Evolutionary conservation across 2,888 invertebrate genomes (phyloP), one percentile per base, ranked within the genome.

Genomic region (Strigamia maritima): DNA sequence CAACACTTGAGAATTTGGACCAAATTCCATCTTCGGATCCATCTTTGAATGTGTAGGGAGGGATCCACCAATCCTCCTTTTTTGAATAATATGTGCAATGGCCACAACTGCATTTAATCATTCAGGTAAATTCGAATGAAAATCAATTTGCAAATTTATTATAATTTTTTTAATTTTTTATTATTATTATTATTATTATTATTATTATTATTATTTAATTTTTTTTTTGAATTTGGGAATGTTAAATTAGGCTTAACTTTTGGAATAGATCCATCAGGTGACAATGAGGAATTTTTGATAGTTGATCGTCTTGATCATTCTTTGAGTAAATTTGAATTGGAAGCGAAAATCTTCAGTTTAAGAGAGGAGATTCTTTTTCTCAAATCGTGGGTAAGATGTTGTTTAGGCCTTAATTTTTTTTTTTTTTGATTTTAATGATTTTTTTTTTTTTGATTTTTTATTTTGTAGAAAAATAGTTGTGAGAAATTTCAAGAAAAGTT

Each of bases 401-500:
- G n/a, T n/a, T 31, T 31, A 31, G 31, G 31, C 31, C 6, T 31
- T 4, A 31, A 31, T 31, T 31, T 31, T 31, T 31, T 4, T 31
- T 31, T 31, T 31, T 31, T 4, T 31, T 31, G 2, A 31, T 44
- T 2, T 44, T 44, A 7, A 16, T 19, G 2, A 8, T 70, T 28
- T 8, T 26, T 14, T 44, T 44, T 60, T 60, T 60, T 60, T 19
- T 60, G 2, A 8, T 60, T 60, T 76, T 26, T 76, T 31, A 22
- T 75, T 75, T 75, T 31, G 3, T 24, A 77, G 77, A 28, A 28
- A 49, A 28, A 8, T 24, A 28, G 49, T 40, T 44, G 44, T 22
- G 77, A 77, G 40, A 77, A 49, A 49, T 77, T 77, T 24, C 77
- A 77, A 44, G 77, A 77, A 49, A 77, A 49, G 19, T 77, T 77